Conservation (phyloP, 1,140 invertebrate species). For the Campoletis sonorensis region DNA sequence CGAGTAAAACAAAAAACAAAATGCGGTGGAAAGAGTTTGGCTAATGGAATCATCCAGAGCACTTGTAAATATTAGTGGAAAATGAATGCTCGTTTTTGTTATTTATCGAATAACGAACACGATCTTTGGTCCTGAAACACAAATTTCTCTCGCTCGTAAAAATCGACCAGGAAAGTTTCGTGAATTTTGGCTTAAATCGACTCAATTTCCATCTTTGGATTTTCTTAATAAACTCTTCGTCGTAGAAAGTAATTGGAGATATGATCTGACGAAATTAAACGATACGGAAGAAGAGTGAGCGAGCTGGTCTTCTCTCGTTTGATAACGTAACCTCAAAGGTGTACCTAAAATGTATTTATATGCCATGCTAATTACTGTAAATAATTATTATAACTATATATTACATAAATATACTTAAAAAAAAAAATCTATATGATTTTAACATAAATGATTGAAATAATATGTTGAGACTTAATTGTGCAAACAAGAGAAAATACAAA, state of each 20-base stretch:
- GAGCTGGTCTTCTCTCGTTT: slow-evolving; percentile 39
- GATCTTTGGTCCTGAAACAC: too few species aligned
- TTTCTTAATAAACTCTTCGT: background rate
- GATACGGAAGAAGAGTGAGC: slow-evolving; percentile 25
- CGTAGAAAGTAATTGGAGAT: background rate
- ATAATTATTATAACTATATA: slow-evolving; percentile 53
- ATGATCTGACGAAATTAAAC: background rate
- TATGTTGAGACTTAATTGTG: background rate
- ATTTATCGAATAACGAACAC: too few species aligned
- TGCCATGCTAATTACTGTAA: slow-evolving; percentile 66
- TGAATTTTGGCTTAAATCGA: background rate
- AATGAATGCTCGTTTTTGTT: too few species aligned
- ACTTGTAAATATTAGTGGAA: too few species aligned
- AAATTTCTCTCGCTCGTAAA: too few species aligned
- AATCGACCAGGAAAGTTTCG: too few species aligned
- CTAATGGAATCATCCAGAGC: too few species aligned
- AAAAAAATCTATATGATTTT: slow-evolving; percentile 16
- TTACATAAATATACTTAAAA: background rate
- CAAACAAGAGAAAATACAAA: background rate
- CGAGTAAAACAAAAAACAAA: too few species aligned
- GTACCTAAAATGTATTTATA: slow-evolving; percentile 68
- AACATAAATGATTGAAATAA: slow-evolving; percentile 22
- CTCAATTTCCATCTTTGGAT: background rate
- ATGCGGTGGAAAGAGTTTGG: too few species aligned
- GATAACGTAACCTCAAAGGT: slow-evolving; percentile 58